These are phyloP conservation scores for Tanypteryx hageni DNA, from an alignment of 2,888 invertebrate species.

Conservation along the genomic window DNA sequence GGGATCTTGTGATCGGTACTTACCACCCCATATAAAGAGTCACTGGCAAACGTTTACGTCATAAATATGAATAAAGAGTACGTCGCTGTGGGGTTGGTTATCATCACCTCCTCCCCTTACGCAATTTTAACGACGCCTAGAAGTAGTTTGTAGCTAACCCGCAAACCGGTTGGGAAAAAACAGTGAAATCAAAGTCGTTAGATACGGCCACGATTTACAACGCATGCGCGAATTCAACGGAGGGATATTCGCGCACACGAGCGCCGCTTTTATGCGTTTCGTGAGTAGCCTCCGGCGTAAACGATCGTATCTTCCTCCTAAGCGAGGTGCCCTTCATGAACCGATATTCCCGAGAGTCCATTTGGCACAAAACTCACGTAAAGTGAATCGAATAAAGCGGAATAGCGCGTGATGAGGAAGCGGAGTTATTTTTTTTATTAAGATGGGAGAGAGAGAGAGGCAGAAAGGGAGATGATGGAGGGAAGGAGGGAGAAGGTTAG, in stretches of 20 bases:
- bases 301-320: not conserved
- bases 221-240: not conserved
- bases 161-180: not conserved
- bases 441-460: not conserved
- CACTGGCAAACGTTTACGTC: no score
- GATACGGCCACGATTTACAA: conserved; percentile 17
- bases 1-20: no score
- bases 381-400: conserved; percentile 5
- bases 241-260: not conserved
- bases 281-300: not conserved
- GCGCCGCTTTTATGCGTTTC: not conserved
- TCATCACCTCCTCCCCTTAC: not conserved
- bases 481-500: not conserved
- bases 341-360: conserved; percentile 28
- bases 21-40: no score
- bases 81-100: not conserved
- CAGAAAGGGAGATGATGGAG: not conserved
- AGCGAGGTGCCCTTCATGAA: not conserved
- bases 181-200: not conserved
- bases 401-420: conserved; percentile 2
- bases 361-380: conserved; percentile 24
- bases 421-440: not conserved
- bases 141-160: not conserved
- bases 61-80: not conserved
- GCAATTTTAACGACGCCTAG: not conserved